Base-by-base conservation (phyloP, 2,113 vertebrate species). In the Leucopsar rothschildi region DNA sequence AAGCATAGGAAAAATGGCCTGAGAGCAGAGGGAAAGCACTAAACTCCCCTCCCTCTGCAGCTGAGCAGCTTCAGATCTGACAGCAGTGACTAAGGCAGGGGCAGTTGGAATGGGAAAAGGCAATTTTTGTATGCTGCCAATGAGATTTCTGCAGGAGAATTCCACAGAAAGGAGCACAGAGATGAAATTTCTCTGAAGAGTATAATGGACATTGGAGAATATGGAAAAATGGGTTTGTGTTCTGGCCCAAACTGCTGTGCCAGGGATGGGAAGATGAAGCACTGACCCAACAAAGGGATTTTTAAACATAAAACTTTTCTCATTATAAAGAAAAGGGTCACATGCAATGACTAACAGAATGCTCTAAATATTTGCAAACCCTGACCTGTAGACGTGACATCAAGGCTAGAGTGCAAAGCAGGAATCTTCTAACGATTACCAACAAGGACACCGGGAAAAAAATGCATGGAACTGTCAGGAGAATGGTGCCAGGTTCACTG, bases 1-100 rank as follows among this genome's bases (percentile, higher is more conserved):
- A 60, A 96, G 94, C 87, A 53, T 72, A 97, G 93, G 94, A 97
- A 97, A 97, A 98, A 97, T 96, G 93, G 97, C 92, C 91, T 76
- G 81, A 90, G 97, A 96, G 93, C 79, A 94, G 91, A 95, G 90
- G 68, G 85, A 96, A 93, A 82, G 91, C 92, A 85, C 68, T 89
- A 82, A n/a, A 35, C 68, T 89, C 88, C 87, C 91, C 95, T 95
- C 79, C 82, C 61, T 27, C 37, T 14, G 80, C 57, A 64, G 82
- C 28, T 15, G 64, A 95, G 88, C 65, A 31, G 70, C 85, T 31
- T 47, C 88, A 78, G 55, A 49, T 52, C 68, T 50, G 96, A 86
- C 57, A 81, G 88, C 80, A 52, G 70, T 5, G 79, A 90, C 42
- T 53, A 18, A 24, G 75, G 61, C 87, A 82, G 78, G 76, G 71